Percentiles rank a stretch among this genome's conserved stretches.
Evolutionary conservation across 1,140 invertebrate genomes (phyloP).

Genomic region (Eulimnadia texana): DNA sequence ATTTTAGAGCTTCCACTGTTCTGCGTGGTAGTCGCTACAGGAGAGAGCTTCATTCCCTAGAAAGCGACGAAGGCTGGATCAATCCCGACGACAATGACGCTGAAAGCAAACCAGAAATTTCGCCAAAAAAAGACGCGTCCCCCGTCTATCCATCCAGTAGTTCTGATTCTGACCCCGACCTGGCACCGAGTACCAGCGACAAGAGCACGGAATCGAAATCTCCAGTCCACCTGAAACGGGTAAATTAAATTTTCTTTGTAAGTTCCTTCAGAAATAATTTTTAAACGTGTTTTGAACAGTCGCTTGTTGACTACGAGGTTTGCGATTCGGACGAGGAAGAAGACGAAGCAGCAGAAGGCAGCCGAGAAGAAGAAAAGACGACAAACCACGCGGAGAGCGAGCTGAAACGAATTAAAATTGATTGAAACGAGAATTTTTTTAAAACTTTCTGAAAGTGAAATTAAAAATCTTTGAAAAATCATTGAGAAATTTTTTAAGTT

Average conservation of each 20-base stretch:
- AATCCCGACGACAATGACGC: slow-evolving; percentile 87
- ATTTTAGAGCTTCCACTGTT: slow-evolving; percentile 49
- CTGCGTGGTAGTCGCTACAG: slow-evolving; percentile 65
- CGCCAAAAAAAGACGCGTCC: slow-evolving; percentile 18
- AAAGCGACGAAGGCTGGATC: slow-evolving; percentile 98
- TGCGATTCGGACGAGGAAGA: slow-evolving; percentile 33
- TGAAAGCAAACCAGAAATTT: slow-evolving; percentile 38
- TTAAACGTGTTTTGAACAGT: slow-evolving; percentile 22
- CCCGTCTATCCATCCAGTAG: slow-evolving; percentile 25
- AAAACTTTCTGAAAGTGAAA: too few relatives aligned
- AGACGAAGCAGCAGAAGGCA: slow-evolving; percentile 1
- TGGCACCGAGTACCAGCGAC: slow-evolving; percentile 45
- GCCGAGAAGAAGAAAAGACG: background rate
- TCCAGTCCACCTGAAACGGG: slow-evolving; percentile 19
- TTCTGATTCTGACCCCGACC: slow-evolving; percentile 31
- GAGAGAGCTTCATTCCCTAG: slow-evolving; percentile 77
- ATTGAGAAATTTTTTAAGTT: too few relatives aligned
- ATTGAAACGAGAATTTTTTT: too few relatives aligned
- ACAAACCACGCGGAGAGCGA: too few relatives aligned
- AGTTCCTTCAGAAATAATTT: too few relatives aligned
- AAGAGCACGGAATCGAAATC: slow-evolving; percentile 20
- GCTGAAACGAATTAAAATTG: too few relatives aligned
- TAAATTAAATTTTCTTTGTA: slow-evolving; percentile 18
- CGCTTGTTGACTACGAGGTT: slow-evolving; percentile 35
- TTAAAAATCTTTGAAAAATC: too few relatives aligned